Evolutionary conservation across 2,888 invertebrate genomes (phyloP), one percentile per base, ranked within the genome.

Genomic region (Mythimna lalbum): DNA sequence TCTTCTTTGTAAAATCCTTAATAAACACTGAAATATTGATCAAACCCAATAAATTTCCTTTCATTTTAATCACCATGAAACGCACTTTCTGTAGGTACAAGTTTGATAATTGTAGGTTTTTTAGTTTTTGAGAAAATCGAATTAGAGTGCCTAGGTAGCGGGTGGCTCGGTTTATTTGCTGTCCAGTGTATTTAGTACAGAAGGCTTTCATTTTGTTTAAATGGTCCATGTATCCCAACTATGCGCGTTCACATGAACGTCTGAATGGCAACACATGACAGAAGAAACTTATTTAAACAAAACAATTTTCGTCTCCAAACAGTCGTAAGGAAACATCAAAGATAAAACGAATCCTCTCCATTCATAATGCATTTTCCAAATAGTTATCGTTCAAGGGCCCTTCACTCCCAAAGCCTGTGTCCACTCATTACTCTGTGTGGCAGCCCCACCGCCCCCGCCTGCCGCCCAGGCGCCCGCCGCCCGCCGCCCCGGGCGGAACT

Each of bases 381-480:
- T 68, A 65, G 75, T 77, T 79, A 70, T 70, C 50, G 52, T 67
- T 59, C 55, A 62, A 64, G 61, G 56, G 19, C 33, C 6, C 55
- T 47, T 36, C 53, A 27, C n/a, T 62, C 33, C 27, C 63, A 69
- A 53, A 62, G 61, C 39, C 36, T 59, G 63, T 68, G 73, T 59
- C 77, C 74, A 69, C 61, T 75, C 70, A 66, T 68, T 63, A 69
- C 65, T 66, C 68, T 52, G 55, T 52, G 55, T 56, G 65, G 59
- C 55, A 33, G 52, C 61, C 62, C 74, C 62, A 43, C 53, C 21
- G 31, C 14, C 21, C 52, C 56, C 31, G 31, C 33, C 17, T 6
- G 5, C 43, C 17, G 19, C 43, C 43, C 17, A 4, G 43, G 5
- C 43, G 17, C 65, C 23, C 69, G 49, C 60, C 43, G 17, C 65